Percentiles rank a stretch among this genome's conserved stretches.
Conservation (phyloP, 2,888 invertebrate species). For the Dascillus cervinus region DNA sequence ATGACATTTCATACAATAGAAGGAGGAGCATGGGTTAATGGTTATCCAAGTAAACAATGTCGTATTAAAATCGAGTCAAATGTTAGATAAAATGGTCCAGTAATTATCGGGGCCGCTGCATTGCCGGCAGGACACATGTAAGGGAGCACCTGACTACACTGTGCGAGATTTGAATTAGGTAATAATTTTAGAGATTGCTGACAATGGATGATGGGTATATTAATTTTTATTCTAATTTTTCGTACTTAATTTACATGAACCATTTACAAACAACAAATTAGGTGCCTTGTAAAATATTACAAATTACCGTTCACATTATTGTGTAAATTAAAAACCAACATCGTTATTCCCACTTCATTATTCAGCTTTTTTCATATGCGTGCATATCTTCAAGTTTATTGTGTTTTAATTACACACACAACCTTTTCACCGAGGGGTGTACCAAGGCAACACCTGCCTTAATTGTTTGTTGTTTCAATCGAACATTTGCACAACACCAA, state of each 20-base stretch:
- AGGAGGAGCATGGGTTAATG: constrained; percentile 23
- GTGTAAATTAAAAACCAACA: constrained; percentile 21
- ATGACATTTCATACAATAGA: constrained; percentile 34
- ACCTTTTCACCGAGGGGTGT: too few species aligned
- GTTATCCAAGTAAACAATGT: constrained; percentile 17
- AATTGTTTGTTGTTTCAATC: too few species aligned
- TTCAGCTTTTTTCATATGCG: constrained; percentile 12
- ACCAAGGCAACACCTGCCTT: too few species aligned
- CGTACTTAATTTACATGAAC: too few species aligned
- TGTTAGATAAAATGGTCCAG: constrained; percentile 7
- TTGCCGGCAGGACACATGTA: constrained; percentile 18
- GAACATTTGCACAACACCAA: too few species aligned
- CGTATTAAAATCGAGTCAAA: constrained; percentile 6
- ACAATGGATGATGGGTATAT: constrained; percentile 12
- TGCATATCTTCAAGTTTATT: constrained; percentile 18
- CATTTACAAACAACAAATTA: too few species aligned
- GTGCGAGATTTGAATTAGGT: constrained; percentile 12
- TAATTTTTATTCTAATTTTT: too few species aligned
- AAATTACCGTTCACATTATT: constrained; percentile 22
- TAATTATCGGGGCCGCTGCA: constrained; percentile 13
- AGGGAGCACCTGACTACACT: constrained; percentile 17
- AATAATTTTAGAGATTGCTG: constrained; percentile 11
- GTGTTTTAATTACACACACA: constrained; percentile 16
- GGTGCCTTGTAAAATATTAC: constrained; percentile 21
- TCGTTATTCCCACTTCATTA: constrained; percentile 18